Evolutionary conservation across 2,797 vertebrate species (phyloP).

Genomic region (Thripadectes ignobilis): DNA sequence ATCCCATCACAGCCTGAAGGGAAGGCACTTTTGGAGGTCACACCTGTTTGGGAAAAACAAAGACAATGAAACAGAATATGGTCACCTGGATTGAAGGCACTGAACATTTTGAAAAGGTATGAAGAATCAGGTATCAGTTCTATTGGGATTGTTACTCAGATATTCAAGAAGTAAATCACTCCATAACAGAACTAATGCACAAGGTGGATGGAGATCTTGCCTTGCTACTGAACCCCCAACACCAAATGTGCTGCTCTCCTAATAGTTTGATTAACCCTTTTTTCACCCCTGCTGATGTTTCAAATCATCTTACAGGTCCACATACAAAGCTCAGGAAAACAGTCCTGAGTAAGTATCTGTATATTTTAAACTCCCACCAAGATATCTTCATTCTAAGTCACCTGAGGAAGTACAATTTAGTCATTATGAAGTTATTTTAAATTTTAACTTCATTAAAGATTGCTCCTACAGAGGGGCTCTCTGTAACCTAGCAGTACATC

Average conservation of each 20-base stretch:
- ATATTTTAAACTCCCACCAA: background rate
- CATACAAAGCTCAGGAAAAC: background rate
- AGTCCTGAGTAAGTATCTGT: background rate
- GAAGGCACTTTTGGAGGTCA: background rate
- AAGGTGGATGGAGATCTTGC: background rate
- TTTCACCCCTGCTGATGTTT: background rate
- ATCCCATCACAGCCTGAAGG: background rate
- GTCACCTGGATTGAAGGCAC: background rate
- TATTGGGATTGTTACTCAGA: background rate
- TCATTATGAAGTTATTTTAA: background rate
- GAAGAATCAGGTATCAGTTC: background rate
- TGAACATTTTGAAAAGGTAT: background rate
- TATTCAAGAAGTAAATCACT: background rate
- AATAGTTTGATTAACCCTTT: background rate
- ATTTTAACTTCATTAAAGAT: background rate
- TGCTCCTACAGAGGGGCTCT: background rate
- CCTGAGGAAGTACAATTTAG: background rate
- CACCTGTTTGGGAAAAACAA: background rate
- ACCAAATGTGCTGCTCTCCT: background rate
- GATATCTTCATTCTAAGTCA: background rate
- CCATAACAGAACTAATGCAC: background rate
- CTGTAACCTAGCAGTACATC: background rate
- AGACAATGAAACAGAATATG: background rate
- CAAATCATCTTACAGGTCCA: background rate
- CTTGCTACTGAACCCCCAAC: background rate